These are phyloP conservation scores for Athene cunicularia DNA, from an alignment of 2,113 vertebrate genomes.

Conservation along the genomic window DNA sequence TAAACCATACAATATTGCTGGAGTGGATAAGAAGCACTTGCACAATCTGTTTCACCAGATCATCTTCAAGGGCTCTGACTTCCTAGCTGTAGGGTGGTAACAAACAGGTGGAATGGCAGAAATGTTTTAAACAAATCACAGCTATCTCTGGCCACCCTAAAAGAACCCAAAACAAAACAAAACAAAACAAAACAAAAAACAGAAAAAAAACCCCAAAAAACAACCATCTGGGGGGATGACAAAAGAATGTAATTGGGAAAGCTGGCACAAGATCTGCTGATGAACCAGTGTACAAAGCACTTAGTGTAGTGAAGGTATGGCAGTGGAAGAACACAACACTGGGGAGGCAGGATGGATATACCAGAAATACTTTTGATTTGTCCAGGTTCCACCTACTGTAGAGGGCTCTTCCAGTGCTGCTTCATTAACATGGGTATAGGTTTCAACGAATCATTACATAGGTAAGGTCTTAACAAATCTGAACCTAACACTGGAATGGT, in stretches of 20 bases:
- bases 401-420: neutral
- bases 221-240: neutral
- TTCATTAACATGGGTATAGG: neutral
- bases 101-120: neutral
- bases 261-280: neutral
- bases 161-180: neutral
- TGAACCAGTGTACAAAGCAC: neutral
- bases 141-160: neutral
- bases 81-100: neutral
- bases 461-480: neutral
- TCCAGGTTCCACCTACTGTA: neutral
- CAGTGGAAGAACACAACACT: neutral
- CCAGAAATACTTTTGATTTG: neutral
- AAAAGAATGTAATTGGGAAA: neutral
- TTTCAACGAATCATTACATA: neutral
- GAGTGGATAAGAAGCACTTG: neutral
- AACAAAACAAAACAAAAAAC: neutral
- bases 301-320: neutral
- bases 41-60: neutral
- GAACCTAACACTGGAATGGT: neutral
- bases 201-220: too few relatives aligned
- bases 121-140: neutral
- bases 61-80: neutral
- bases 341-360: neutral
- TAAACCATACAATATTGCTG: neutral